phyloP scores from a whole-genome alignment of 2,888 invertebrate genomes.

The Lithodes maja region DNA sequence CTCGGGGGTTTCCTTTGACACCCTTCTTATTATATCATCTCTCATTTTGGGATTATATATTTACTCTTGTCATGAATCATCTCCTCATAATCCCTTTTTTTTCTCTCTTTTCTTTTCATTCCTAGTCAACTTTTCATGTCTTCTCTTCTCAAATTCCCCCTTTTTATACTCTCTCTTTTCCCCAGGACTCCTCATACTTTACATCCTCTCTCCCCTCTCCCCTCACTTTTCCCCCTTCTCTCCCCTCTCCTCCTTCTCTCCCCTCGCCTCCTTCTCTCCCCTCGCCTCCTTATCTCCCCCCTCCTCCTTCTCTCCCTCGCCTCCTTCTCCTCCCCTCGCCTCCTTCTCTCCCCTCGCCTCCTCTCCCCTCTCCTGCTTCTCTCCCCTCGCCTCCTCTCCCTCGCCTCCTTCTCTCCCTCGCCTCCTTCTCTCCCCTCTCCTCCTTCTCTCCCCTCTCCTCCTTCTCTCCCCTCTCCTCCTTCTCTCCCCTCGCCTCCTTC shows the following conservation, averaged over 20 bases:
- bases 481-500: background rate
- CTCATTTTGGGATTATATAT: no score
- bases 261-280: background rate
- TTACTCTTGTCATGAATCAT: no score
- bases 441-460: background rate
- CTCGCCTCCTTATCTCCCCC: background rate
- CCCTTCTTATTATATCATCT: no score
- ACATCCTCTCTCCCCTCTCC: slow-evolving; percentile 6
- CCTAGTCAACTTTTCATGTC: background rate
- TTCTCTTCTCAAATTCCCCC: background rate
- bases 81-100: background rate
- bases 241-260: background rate
- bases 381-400: background rate
- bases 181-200: background rate
- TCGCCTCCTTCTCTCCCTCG: background rate
- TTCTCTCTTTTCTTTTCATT: slow-evolving; percentile 9
- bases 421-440: background rate
- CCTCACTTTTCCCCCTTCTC: background rate
- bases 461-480: background rate
- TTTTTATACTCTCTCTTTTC: background rate
- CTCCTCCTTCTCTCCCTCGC: background rate
- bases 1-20: no score
- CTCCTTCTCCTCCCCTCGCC: background rate
- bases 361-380: background rate
- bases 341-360: background rate